A percentile compares a stretch with the other conserved stretches of the same genome.
These are phyloP conservation scores for Leucophora obtusa DNA, from an alignment of 2,888 invertebrate species.

Conservation along the genomic window DNA sequence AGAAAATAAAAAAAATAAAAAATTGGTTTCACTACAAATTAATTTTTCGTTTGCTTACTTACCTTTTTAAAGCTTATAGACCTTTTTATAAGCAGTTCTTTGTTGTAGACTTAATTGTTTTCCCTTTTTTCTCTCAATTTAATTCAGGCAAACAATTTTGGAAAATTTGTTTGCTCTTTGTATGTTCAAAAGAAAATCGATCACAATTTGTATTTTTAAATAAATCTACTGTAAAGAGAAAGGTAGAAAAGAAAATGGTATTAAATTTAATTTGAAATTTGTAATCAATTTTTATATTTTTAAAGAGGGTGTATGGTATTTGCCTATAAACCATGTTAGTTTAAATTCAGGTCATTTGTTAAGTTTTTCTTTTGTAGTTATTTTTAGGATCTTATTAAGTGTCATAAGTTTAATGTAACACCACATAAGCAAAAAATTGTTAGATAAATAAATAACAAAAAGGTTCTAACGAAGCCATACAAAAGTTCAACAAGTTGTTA, in stretches of 20 bases:
- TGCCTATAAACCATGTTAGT: neutral
- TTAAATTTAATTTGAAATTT: conserved; percentile 66
- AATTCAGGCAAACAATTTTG: conserved; percentile 40
- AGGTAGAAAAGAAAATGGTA: conserved; percentile 68
- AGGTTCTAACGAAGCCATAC: conserved; percentile 37
- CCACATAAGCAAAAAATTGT: conserved; percentile 17
- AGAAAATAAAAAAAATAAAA: conserved; percentile 44
- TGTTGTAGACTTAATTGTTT: conserved; percentile 32
- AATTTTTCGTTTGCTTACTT: neutral
- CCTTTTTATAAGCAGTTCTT: conserved; percentile 32
- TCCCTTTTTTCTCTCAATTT: conserved; percentile 16
- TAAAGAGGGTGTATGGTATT: neutral
- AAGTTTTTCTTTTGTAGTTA: too few relatives aligned
- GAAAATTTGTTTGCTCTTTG: conserved; percentile 32
- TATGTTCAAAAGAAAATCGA: conserved; percentile 50
- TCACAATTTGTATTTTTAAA: conserved; percentile 70
- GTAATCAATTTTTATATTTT: neutral
- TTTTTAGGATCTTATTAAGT: conserved; percentile 28
- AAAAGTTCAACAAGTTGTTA: conserved; percentile 32
- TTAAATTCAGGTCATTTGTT: conserved; percentile 28
- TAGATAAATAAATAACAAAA: conserved; percentile 10
- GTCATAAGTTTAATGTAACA: conserved; percentile 27
- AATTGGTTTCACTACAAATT: conserved; percentile 12
- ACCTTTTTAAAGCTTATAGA: conserved; percentile 52
- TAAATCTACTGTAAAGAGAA: conserved; percentile 73